A percentile compares a stretch with the other conserved stretches of the same genome.
phyloP scores from a whole-genome alignment of 2,888 invertebrate genomes.

The Drymonia ruficornis region DNA sequence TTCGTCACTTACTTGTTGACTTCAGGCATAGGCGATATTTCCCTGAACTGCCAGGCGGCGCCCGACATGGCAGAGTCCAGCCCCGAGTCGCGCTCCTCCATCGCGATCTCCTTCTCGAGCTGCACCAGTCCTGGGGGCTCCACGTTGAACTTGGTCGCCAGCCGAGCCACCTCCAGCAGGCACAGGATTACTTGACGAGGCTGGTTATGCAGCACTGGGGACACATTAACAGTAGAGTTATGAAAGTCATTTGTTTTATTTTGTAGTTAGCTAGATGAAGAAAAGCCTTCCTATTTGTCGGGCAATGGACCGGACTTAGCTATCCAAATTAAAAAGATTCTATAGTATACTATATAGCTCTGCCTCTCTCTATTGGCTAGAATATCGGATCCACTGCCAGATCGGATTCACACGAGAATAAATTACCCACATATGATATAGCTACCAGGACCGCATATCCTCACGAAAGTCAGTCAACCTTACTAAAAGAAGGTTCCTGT shows the following conservation, averaged over 20 bases:
- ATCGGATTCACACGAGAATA: no score
- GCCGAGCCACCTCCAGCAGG: constrained; percentile 92
- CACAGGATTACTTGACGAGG: constrained; percentile 94
- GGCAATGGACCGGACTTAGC: no score
- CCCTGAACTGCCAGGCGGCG: constrained; percentile 89
- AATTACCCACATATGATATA: no score
- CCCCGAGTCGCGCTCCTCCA: constrained; percentile 88
- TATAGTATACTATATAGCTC: no score
- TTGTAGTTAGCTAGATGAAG: no score
- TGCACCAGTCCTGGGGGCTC: constrained; percentile 93
- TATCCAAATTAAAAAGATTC: no score
- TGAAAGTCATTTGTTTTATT: no score
- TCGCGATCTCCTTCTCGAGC: constrained; percentile 94
- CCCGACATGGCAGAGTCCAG: constrained; percentile 86
- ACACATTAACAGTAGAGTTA: constrained; percentile 9
- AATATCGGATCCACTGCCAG: no score
- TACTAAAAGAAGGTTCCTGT: no score
- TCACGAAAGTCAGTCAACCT: no score
- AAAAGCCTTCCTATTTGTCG: no score
- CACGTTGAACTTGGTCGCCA: constrained; percentile 90
- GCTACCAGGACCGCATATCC: background rate
- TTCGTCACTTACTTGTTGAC: constrained; percentile 47
- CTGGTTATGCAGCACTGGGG: constrained; percentile 90
- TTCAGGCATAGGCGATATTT: constrained; percentile 58
- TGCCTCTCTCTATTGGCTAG: no score